Conservation (phyloP, 64 coral and sea anemone genomes). For the Acropora tenuis region DNA sequence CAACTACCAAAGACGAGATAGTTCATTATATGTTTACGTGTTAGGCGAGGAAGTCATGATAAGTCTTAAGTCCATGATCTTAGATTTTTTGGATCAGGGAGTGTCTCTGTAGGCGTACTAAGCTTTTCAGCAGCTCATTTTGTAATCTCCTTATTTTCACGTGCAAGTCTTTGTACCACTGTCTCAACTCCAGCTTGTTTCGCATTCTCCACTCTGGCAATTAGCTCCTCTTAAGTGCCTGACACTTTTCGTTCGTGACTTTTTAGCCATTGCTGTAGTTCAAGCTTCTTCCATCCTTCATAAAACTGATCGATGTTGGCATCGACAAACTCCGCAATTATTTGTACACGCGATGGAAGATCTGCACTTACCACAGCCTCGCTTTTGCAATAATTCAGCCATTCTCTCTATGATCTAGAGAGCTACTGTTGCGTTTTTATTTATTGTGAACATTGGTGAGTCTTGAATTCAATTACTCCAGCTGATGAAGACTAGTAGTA, state of each 20-base stretch:
- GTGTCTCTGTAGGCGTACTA: conserved; percentile 1
- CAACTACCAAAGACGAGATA: conserved; percentile 11
- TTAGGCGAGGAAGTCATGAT: conserved; percentile 1
- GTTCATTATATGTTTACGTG: conserved; percentile 14
- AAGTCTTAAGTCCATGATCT: conserved; percentile 8
- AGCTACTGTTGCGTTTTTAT: too few species aligned
- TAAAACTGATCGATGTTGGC: background rate
- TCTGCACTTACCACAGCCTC: background rate
- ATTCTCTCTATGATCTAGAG: too few species aligned
- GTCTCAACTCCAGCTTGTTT: background rate
- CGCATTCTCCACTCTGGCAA: background rate
- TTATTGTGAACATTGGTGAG: too few species aligned
- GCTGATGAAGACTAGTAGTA: too few species aligned
- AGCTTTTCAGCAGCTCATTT: conserved; percentile 8
- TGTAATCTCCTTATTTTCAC: background rate
- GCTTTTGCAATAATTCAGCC: background rate
- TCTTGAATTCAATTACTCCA: too few species aligned
- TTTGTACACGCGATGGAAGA: background rate
- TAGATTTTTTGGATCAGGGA: background rate
- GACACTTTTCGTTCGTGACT: background rate
- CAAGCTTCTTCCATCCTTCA: background rate
- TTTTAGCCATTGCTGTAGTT: background rate
- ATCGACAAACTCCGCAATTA: background rate
- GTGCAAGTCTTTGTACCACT: background rate
- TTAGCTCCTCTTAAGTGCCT: background rate